phyloP scores from a whole-genome alignment of 2,797 vertebrate genomes.

The Tympanoctomys barrerae region DNA sequence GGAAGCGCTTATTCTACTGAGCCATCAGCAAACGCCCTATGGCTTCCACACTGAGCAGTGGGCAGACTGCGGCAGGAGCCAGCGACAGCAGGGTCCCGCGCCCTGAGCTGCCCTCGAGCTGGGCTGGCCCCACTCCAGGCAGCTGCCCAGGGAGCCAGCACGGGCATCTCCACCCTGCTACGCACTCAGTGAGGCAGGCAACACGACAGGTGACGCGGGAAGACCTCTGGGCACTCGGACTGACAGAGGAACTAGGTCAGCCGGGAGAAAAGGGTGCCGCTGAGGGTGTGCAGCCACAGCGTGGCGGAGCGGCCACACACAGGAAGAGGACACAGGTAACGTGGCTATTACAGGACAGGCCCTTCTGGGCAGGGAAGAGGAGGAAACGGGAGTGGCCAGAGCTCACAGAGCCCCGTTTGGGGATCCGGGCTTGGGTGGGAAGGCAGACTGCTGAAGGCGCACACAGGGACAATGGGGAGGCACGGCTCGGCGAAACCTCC shows the following conservation, averaged over 20 bases:
- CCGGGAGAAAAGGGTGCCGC: rapidly evolving
- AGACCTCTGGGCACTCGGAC: not conserved
- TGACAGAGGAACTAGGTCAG: not conserved
- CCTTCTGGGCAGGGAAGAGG: too few species aligned
- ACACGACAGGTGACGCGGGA: not conserved
- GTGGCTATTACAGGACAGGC: not conserved
- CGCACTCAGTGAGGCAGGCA: rapidly evolving
- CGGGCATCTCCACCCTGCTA: not conserved
- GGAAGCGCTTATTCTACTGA: too few species aligned
- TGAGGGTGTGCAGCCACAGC: not conserved
- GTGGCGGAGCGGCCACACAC: rapidly evolving
- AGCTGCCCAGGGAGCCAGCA: not conserved
- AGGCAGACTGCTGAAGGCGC: not conserved
- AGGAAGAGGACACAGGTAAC: rapidly evolving
- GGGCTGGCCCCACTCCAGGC: not conserved
- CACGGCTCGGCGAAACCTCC: not conserved
- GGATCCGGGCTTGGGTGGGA: not conserved
- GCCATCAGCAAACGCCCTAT: not conserved
- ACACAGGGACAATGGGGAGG: rapidly evolving
- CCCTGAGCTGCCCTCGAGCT: rapidly evolving
- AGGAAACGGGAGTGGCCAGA: not conserved
- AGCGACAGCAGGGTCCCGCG: not conserved
- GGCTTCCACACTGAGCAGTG: not conserved
- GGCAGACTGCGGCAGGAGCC: not conserved
- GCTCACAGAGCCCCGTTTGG: not conserved